Evolutionary conservation across 2,113 vertebrate genomes (phyloP), one percentile per base, ranked within the genome.

Genomic region (Chauna torquata): DNA sequence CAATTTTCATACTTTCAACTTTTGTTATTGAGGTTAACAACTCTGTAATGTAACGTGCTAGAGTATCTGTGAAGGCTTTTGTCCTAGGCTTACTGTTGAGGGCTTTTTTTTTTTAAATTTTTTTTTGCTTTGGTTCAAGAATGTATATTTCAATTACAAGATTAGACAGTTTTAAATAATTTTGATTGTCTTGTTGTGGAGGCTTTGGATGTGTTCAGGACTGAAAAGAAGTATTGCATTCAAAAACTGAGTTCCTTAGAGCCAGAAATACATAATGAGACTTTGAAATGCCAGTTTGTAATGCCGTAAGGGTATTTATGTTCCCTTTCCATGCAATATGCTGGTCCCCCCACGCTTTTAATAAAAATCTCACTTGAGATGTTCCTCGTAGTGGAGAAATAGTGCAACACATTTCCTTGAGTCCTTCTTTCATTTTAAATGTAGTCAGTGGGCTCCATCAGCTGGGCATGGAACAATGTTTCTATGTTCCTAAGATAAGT

Each of bases 81-180:
- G 78, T 30, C 20, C 2, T 47, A 13, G 40, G 4, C 45, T 54
- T 0, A 5, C 34, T 40, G 19, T 15, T 55, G 40, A 75, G 55
- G 30, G 6, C 7, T 32, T 28, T 40, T 59, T 58, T 65, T 75
- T 40, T 12, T 11, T 9, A n/a, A n/a, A n/a, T 28, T 40, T 59
- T 58, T 65, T 75, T 40, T 12, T 11, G 8, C 0, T 72, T 36
- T 18, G 65, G 40, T 36, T 65, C 18, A 55, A 72, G 28, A 69
- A 54, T 0, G 0, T 74, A 0, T 20, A 28, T 87, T 58, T 70
- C n/a, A 57, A 66, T 34, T 30, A 11, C 13, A 1, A 59, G 71
- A 11, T 5, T 5, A 3, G 23, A 2, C 11, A 69, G 17, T 42
- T 70, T 23, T 65, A 12, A 77, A 25, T 4, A 27, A 9, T 75